These are phyloP conservation scores for Gibbula magus DNA, from an alignment of 2,888 invertebrate species.

Conservation along the genomic window DNA sequence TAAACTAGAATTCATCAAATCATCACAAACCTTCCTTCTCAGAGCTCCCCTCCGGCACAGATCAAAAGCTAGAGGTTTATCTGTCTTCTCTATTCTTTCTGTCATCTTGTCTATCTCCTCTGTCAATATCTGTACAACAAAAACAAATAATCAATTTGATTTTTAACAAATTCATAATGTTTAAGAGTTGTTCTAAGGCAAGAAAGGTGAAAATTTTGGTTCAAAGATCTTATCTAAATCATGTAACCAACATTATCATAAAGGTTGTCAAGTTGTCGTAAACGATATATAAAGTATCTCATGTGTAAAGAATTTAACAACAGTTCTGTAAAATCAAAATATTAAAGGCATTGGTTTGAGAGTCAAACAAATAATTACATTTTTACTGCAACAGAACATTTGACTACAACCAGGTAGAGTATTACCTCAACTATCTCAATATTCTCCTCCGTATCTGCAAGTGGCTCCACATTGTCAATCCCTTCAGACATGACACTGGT, in stretches of 20 bases:
- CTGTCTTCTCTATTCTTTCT: constrained; percentile 53
- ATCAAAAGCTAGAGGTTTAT: constrained; percentile 69
- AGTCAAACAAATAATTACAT: too few species aligned
- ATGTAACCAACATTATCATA: too few species aligned
- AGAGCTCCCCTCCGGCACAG: constrained; percentile 72
- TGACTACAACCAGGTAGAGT: too few species aligned
- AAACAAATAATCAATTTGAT: background rate
- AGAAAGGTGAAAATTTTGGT: too few species aligned
- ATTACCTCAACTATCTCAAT: constrained; percentile 52
- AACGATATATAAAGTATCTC: too few species aligned
- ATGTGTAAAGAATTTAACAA: too few species aligned
- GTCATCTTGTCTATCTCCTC: constrained; percentile 69
- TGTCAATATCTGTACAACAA: constrained; percentile 50
- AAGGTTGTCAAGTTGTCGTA: too few species aligned
- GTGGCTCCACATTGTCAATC: constrained; percentile 59
- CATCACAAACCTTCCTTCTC: constrained; percentile 65
- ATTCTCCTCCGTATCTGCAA: constrained; percentile 62
- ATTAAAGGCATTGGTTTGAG: too few species aligned
- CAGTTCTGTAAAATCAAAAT: too few species aligned
- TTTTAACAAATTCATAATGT: background rate
- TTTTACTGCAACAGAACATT: too few species aligned
- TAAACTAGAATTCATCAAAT: background rate
- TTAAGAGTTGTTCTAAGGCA: too few species aligned
- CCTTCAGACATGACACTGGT: constrained; percentile 59
- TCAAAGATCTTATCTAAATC: too few species aligned